Percentiles rank a stretch among this genome's conserved stretches.
These are phyloP conservation scores for Chymomyza procnemis DNA, from an alignment of 2,888 invertebrate genomes.

Conservation along the genomic window DNA sequence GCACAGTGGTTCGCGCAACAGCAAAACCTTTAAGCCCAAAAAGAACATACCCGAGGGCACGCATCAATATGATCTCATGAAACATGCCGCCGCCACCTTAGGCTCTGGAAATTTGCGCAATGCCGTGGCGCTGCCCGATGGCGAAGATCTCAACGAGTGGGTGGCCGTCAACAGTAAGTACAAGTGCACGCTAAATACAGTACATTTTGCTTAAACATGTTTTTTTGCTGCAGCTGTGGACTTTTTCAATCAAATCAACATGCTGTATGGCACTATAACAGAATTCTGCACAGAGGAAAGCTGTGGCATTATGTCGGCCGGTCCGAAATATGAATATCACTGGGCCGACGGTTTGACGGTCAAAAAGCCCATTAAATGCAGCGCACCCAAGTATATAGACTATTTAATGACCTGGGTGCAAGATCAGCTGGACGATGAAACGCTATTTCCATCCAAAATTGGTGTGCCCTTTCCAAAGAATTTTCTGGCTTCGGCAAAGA, in stretches of 20 bases:
- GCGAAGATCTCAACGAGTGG: conserved; percentile 99
- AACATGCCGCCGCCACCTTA: conserved; percentile 98
- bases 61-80: conserved; percentile 99
- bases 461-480: conserved; percentile 99
- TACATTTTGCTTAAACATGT: not conserved
- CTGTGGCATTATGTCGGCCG: conserved; percentile 99
- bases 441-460: conserved; percentile 98
- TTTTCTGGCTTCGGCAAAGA: conserved; percentile 97
- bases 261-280: conserved; percentile 99
- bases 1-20: conserved; percentile 83
- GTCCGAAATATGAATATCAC: conserved; percentile 99
- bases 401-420: conserved; percentile 99
- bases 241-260: conserved; percentile 99
- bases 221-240: conserved; percentile 90
- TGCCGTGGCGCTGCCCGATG: conserved; percentile 97
- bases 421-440: conserved; percentile 99
- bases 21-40: conserved; percentile 99
- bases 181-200: not conserved
- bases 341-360: conserved; percentile 99
- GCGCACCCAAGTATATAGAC: conserved; percentile 99
- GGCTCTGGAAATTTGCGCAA: conserved; percentile 97
- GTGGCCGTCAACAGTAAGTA: conserved; percentile 98
- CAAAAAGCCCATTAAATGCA: conserved; percentile 99
- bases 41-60: conserved; percentile 99
- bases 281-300: conserved; percentile 99